These are phyloP conservation scores for Calvadosia cruxmelitensis DNA, from an alignment of 30 jellyfish, hydroid and myxozoan species.

Conservation along the genomic window DNA sequence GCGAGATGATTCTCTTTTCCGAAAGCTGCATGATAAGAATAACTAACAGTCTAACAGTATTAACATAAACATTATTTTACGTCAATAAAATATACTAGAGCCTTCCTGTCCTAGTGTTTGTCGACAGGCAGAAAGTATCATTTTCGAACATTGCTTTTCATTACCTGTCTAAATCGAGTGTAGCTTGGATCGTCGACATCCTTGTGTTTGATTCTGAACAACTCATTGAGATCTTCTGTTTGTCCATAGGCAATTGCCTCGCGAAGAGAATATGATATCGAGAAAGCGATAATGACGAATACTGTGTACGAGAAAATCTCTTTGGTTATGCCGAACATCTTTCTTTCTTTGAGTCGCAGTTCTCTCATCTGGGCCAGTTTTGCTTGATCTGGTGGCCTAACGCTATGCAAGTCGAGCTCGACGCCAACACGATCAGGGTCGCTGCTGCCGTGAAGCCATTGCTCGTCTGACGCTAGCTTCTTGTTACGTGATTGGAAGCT, in stretches of 20 bases:
- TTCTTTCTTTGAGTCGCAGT: slow-evolving; percentile 58
- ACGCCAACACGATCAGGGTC: slow-evolving; percentile 31
- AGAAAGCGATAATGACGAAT: slow-evolving; percentile 44
- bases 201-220: slow-evolving; percentile 20
- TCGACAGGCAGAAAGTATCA: too few species aligned
- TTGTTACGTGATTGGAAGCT: slow-evolving; percentile 61
- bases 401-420: slow-evolving; percentile 10
- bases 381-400: slow-evolving; percentile 64
- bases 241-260: slow-evolving; percentile 66
- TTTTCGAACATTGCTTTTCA: too few species aligned
- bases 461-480: slow-evolving; percentile 74
- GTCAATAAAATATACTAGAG: too few species aligned
- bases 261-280: slow-evolving; percentile 57
- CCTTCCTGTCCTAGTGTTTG: too few species aligned
- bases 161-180: slow-evolving; percentile 11
- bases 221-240: slow-evolving; percentile 52
- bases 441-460: slow-evolving; percentile 89
- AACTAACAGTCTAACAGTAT: too few species aligned
- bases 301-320: slow-evolving; percentile 52
- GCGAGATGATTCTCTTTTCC: too few species aligned
- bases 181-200: not conserved
- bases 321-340: slow-evolving; percentile 76
- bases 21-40: too few species aligned
- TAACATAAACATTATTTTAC: too few species aligned
- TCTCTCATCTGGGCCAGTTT: slow-evolving; percentile 60